A percentile compares a stretch with the other conserved stretches of the same genome.
Evolutionary conservation across 1,140 invertebrate genomes (phyloP).

Genomic region (Leptopilina boulardi): DNA sequence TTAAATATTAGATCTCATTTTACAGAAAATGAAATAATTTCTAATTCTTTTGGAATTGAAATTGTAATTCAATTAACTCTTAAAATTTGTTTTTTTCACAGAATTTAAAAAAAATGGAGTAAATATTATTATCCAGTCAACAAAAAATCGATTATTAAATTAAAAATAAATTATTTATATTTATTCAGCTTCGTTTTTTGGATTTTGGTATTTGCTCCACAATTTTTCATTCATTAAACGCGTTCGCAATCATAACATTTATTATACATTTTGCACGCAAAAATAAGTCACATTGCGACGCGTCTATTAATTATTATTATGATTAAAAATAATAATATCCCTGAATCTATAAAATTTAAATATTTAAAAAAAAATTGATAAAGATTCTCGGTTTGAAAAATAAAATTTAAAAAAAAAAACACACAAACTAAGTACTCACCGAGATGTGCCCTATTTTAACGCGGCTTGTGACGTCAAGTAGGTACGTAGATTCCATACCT

Average conservation of each 20-base stretch:
- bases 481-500: slow-evolving; percentile 71
- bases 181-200: background rate
- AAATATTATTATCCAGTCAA: background rate
- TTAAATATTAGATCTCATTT: too few relatives aligned
- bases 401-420: slow-evolving; percentile 38
- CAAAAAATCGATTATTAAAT: background rate
- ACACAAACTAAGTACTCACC: slow-evolving; percentile 74
- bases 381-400: slow-evolving; percentile 58
- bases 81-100: background rate
- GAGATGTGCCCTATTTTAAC: slow-evolving; percentile 76
- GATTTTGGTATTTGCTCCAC: background rate
- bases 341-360: background rate
- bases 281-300: slow-evolving; percentile 23
- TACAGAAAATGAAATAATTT: too few relatives aligned
- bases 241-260: slow-evolving; percentile 24
- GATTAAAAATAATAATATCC: background rate
- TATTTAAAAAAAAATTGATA: background rate
- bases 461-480: slow-evolving; percentile 77
- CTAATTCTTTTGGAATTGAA: background rate
- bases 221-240: slow-evolving; percentile 2
- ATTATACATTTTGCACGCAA: slow-evolving; percentile 22
- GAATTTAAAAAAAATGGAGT: background rate
- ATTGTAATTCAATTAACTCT: background rate
- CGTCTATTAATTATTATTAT: slow-evolving; percentile 1
- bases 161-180: background rate